Conservation (phyloP, 2,888 invertebrate genomes). For the Rhorus exstirpatorius region DNA sequence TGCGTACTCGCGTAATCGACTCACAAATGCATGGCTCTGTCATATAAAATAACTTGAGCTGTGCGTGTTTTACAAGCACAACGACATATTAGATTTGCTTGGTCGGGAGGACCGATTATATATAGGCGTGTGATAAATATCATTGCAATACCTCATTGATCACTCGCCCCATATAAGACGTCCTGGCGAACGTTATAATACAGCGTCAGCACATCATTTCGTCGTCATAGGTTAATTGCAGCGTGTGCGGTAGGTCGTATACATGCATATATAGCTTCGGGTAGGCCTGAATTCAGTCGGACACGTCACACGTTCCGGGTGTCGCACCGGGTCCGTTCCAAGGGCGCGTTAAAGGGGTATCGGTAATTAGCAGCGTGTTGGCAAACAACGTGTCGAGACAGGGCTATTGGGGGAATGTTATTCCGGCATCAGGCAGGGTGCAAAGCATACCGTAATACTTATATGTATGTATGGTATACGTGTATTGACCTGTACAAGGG, state of each 20-base stretch:
- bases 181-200: background rate
- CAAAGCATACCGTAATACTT: conserved; percentile 40
- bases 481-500: background rate
- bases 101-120: too few relatives aligned
- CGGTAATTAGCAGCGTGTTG: conserved; percentile 83
- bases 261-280: background rate
- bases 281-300: conserved; percentile 44
- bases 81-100: too few relatives aligned
- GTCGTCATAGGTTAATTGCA: conserved; percentile 5
- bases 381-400: conserved; percentile 78
- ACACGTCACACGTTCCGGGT: conserved; percentile 61
- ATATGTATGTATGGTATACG: conserved; percentile 14
- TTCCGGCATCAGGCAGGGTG: conserved; percentile 44
- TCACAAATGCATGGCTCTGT: too few relatives aligned
- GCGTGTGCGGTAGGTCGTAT: conserved; percentile 46
- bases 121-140: background rate
- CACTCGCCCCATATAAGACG: background rate
- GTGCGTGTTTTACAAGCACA: too few relatives aligned
- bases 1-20: too few relatives aligned
- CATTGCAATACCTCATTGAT: background rate
- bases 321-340: conserved; percentile 60
- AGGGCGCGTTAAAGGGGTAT: conserved; percentile 81
- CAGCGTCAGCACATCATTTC: conserved; percentile 1
- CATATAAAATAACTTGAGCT: too few relatives aligned
- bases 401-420: conserved; percentile 57